Percentiles rank a stretch among this genome's conserved stretches.
Conservation (phyloP, 2,113 vertebrate species). For the Tupaia chinensis region DNA sequence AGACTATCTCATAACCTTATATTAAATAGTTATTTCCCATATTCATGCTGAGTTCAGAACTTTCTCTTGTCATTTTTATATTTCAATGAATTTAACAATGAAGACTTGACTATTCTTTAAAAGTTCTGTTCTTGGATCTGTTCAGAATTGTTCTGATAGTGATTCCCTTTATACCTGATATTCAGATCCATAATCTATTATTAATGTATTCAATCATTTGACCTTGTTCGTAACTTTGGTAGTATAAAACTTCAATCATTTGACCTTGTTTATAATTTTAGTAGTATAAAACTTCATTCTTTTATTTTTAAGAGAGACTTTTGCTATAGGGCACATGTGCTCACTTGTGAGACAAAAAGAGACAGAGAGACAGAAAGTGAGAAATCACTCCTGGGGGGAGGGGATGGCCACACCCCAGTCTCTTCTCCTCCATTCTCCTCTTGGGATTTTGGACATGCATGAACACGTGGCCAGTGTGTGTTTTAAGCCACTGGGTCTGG, state of each 20-base stretch:
- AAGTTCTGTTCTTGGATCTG: not conserved
- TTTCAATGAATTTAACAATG: not conserved
- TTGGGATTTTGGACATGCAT: too few relatives aligned
- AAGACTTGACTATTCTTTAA: not conserved
- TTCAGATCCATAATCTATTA: not conserved
- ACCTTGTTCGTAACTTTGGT: not conserved
- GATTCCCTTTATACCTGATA: not conserved
- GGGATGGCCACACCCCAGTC: too few relatives aligned
- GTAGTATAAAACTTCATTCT: too few relatives aligned
- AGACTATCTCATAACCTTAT: not conserved
- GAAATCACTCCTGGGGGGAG: too few relatives aligned
- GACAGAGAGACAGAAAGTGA: too few relatives aligned
- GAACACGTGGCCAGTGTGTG: too few relatives aligned
- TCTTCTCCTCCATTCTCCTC: too few relatives aligned
- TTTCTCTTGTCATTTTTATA: not conserved
- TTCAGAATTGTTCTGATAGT: not conserved
- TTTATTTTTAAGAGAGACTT: too few relatives aligned
- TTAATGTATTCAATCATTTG: not conserved
- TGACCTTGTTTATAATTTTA: too few relatives aligned
- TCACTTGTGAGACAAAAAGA: too few relatives aligned
- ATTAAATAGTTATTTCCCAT: not conserved
- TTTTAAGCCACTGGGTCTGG: too few relatives aligned
- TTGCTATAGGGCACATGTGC: too few relatives aligned
- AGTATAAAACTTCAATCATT: not conserved
- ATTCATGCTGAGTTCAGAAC: not conserved